Percentiles rank a stretch among this genome's conserved stretches.
Evolutionary conservation across 2,888 invertebrate species (phyloP).

Genomic region (Heliconius erato): DNA sequence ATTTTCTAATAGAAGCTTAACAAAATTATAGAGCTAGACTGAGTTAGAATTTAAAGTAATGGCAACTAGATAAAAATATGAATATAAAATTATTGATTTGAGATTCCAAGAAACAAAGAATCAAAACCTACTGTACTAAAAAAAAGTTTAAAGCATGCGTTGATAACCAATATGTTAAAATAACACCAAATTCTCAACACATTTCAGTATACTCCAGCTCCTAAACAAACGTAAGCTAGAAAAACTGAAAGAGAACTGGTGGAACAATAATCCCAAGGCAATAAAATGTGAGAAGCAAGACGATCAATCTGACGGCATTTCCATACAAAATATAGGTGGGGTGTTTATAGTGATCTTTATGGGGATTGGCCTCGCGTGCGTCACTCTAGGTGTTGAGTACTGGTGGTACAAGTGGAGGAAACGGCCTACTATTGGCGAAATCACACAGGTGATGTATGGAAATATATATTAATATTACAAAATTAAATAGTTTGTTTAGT

Average conservation of each 20-base stretch:
- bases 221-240: constrained; percentile 97
- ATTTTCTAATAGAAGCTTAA: too few relatives aligned
- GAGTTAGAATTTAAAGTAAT: too few relatives aligned
- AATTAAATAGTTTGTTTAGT: too few relatives aligned
- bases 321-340: constrained; percentile 98
- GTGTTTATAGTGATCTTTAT: constrained; percentile 99
- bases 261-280: constrained; percentile 94
- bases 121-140: too few relatives aligned
- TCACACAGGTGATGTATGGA: constrained; percentile 79
- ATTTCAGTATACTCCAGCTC: constrained; percentile 93
- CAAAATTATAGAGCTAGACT: too few relatives aligned
- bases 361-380: constrained; percentile 95
- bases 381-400: constrained; percentile 97
- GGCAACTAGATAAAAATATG: too few relatives aligned
- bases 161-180: not conserved
- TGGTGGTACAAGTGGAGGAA: constrained; percentile 95
- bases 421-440: constrained; percentile 86
- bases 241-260: constrained; percentile 98
- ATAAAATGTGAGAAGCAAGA: constrained; percentile 94
- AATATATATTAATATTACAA: too few relatives aligned
- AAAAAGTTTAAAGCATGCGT: too few relatives aligned
- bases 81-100: too few relatives aligned
- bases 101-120: too few relatives aligned
- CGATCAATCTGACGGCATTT: constrained; percentile 98
- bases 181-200: not conserved